Base-by-base conservation (phyloP, 2,888 invertebrate genomes). In the Allolobophora icterica region DNA sequence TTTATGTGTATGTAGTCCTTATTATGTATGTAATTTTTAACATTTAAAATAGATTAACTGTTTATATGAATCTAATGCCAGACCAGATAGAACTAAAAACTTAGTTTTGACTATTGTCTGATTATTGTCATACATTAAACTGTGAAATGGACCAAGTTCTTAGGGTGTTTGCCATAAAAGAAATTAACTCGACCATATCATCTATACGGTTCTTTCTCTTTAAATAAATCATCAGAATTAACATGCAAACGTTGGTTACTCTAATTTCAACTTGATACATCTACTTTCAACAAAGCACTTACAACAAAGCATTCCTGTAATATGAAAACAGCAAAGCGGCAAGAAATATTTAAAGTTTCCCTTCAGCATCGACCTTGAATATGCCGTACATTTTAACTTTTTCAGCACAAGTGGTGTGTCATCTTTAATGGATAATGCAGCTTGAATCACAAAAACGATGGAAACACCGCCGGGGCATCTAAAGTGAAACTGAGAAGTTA, bases 131-230 rank as follows among this genome's bases (percentile, higher is more conserved):
- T 30, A 71, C 13, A 71, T n/a, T 71, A n/a, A 52, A 71, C n/a
- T 71, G 71, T 71, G n/a, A 71, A n/a, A 71, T 71, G 71, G 71
- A n/a, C 71, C 71, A 71, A 71, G n/a, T 71, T n/a, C 17, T 71
- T 71, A 30, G 3, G 8, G 71, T 71, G 30, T 71, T 71, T 71
- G 71, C 30, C 71, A n/a, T 71, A 71, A 71, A 30, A 71, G 71
- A 71, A 71, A n/a, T n/a, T 71, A n/a, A 30, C 13, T 71, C 71
- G 11, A 71, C n/a, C 30, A n/a, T 71, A 71, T 71, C 30, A n/a
- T 71, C 8, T 71, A 6, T 4, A 0, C n/a, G n/a, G 71, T 30
- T 71, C n/a, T n/a, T 71, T 71, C 30, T 71, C 8, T 30, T 71
- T 8, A 71, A 71, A 71, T 71, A 71, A 71, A 71, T n/a, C 8